These are phyloP conservation scores for Fragum sueziense DNA, from an alignment of 2,888 invertebrate species.

Conservation along the genomic window DNA sequence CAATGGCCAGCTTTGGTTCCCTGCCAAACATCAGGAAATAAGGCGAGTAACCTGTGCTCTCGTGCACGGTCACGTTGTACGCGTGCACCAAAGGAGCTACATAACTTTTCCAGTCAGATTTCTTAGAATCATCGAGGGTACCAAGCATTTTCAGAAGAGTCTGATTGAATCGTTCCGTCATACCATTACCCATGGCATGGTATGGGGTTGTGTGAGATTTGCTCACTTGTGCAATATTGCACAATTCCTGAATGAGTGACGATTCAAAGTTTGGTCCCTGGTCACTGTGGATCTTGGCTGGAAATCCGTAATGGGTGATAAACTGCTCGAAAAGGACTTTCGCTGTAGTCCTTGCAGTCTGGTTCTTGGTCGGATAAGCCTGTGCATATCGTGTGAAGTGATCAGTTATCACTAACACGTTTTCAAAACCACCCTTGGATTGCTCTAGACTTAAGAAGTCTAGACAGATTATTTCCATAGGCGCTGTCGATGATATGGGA, in stretches of 20 bases:
- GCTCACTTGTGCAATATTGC: slow-evolving; percentile 3
- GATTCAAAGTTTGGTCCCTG: slow-evolving; percentile 20
- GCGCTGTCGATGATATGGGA: not conserved
- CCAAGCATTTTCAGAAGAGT: slow-evolving; percentile 28
- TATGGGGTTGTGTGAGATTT: slow-evolving; percentile 36
- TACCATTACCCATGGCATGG: slow-evolving; percentile 39
- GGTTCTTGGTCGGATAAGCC: slow-evolving; percentile 37
- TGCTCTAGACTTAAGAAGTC: slow-evolving; percentile 33
- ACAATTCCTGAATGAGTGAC: slow-evolving; percentile 14
- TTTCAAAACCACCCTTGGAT: slow-evolving; percentile 39
- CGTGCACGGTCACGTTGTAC: no score
- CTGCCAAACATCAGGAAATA: slow-evolving; percentile 40
- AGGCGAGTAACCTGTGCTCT: slow-evolving; percentile 33
- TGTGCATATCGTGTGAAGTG: slow-evolving; percentile 37
- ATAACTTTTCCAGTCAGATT: slow-evolving; percentile 20
- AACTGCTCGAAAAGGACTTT: slow-evolving; percentile 16
- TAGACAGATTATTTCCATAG: slow-evolving; percentile 31
- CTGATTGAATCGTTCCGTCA: slow-evolving; percentile 29
- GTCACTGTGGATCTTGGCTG: slow-evolving; percentile 3
- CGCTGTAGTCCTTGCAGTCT: slow-evolving; percentile 37
- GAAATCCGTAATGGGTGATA: slow-evolving; percentile 19
- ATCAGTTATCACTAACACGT: slow-evolving; percentile 43
- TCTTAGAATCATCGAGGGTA: slow-evolving; percentile 17
- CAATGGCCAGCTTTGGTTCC: slow-evolving; percentile 24
- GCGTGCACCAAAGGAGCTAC: slow-evolving; percentile 27